A percentile compares a stretch with the other conserved stretches of the same genome.
Conservation (phyloP, 2,888 invertebrate genomes). For the Mesorhabditis spiculigera region DNA sequence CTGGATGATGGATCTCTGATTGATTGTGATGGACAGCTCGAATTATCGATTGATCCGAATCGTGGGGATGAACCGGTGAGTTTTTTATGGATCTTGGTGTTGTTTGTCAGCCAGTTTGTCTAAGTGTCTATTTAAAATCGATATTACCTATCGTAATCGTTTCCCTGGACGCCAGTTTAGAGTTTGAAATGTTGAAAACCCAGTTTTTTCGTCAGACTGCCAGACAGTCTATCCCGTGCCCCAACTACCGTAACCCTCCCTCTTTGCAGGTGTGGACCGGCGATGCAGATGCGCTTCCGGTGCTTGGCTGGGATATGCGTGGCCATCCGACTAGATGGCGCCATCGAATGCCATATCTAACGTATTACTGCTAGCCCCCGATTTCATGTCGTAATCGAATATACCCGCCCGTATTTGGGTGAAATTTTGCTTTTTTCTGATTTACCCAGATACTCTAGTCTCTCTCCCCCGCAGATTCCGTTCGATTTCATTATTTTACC, state of each 20-base stretch:
- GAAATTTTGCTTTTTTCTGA: not conserved
- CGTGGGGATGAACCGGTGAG: slow-evolving; percentile 25
- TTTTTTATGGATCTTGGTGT: not conserved
- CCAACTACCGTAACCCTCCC: too few relatives aligned
- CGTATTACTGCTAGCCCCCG: slow-evolving; percentile 45
- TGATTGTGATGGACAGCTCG: slow-evolving; percentile 32
- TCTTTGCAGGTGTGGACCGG: not conserved
- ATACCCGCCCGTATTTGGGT: not conserved
- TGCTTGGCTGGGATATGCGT: slow-evolving; percentile 55
- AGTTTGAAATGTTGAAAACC: too few relatives aligned
- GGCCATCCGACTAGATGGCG: slow-evolving; percentile 51
- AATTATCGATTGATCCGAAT: slow-evolving; percentile 37
- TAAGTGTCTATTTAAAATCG: too few relatives aligned
- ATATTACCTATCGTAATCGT: too few relatives aligned
- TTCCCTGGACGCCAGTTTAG: too few relatives aligned
- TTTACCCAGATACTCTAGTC: not conserved
- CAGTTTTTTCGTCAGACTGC: too few relatives aligned
- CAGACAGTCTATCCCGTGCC: too few relatives aligned
- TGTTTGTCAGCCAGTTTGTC: not conserved
- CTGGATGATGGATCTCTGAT: slow-evolving; percentile 39
- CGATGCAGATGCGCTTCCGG: slow-evolving; percentile 22
- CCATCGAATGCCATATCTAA: slow-evolving; percentile 50
- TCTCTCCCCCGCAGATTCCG: not conserved
- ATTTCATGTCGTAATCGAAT: not conserved
- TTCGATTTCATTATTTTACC: too few relatives aligned